phyloP scores from a whole-genome alignment of 37 sponge, comb jelly and placozoan species.

The Axinella damicornis region DNA sequence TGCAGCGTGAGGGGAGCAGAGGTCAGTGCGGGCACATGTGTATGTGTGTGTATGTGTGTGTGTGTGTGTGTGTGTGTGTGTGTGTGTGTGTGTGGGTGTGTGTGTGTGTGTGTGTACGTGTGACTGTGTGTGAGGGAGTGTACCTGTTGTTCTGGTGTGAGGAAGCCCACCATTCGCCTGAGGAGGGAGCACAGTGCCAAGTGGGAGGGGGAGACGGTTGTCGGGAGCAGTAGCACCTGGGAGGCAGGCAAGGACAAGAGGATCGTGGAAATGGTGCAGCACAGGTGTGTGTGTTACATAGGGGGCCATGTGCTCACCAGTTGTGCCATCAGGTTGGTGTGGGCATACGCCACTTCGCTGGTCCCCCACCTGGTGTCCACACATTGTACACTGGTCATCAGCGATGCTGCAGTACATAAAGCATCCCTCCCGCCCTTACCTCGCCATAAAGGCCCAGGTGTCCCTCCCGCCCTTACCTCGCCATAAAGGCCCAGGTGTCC shows the following conservation, averaged over 20 bases:
- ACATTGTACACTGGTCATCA: not conserved
- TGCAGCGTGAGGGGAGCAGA: too few species aligned
- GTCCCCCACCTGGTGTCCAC: slow-evolving; percentile 26
- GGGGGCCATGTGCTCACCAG: slow-evolving; percentile 1
- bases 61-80: too few species aligned
- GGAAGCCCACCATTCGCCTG: not conserved
- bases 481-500: too few species aligned
- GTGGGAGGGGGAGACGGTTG: not conserved
- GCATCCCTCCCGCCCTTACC: too few species aligned
- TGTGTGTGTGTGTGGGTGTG: too few species aligned
- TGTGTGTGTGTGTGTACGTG: too few species aligned
- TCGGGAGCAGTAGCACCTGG: not conserved
- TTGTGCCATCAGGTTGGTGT: not conserved
- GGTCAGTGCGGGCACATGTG: too few species aligned
- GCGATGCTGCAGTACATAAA: not conserved
- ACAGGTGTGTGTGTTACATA: not conserved
- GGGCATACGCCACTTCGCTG: slow-evolving; percentile 2
- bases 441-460: too few species aligned
- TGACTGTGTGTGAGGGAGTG: too few species aligned
- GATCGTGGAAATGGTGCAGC: not conserved
- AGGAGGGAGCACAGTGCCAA: not conserved
- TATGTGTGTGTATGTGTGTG: too few species aligned
- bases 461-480: too few species aligned
- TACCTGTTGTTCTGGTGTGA: slow-evolving; percentile 1
- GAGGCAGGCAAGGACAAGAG: not conserved